Percentiles rank a stretch among this genome's conserved stretches.
Evolutionary conservation across 1,140 invertebrate species (phyloP).

Genomic region (Cepaea nemoralis): DNA sequence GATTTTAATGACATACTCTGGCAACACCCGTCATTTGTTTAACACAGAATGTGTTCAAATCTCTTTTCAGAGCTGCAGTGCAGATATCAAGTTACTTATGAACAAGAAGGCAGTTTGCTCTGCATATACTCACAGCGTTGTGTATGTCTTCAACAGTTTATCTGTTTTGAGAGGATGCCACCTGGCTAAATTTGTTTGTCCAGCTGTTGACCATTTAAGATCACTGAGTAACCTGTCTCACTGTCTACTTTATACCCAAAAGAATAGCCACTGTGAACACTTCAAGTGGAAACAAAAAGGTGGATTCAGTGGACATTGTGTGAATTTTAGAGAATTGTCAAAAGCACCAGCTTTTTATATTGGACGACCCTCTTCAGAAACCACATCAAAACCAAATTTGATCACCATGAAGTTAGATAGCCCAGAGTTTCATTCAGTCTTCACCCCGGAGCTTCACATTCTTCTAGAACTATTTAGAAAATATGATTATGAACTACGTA

Average conservation of each 20-base stretch:
- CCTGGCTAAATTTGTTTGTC: background rate
- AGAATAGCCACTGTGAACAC: background rate
- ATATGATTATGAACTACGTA: conserved; percentile 87
- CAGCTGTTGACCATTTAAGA: background rate
- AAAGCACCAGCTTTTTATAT: background rate
- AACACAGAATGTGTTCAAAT: background rate
- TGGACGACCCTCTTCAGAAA: background rate
- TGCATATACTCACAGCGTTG: background rate
- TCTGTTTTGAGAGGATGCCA: background rate
- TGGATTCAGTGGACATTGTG: background rate
- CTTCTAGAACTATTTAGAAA: conserved; percentile 84
- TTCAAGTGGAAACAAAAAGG: background rate
- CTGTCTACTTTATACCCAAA: background rate
- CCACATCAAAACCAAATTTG: conserved; percentile 41
- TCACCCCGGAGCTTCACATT: conserved; percentile 83
- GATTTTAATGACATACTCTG: too few species aligned
- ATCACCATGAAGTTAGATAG: conserved; percentile 73
- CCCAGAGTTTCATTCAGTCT: conserved; percentile 81
- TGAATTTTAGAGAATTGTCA: background rate
- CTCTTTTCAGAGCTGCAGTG: background rate
- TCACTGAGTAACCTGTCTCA: background rate
- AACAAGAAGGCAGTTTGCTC: background rate
- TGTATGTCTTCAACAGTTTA: background rate
- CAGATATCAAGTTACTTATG: background rate
- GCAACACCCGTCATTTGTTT: too few species aligned